Evolutionary conservation across 2,113 vertebrate species (phyloP).

Genomic region (Lepus europaeus): DNA sequence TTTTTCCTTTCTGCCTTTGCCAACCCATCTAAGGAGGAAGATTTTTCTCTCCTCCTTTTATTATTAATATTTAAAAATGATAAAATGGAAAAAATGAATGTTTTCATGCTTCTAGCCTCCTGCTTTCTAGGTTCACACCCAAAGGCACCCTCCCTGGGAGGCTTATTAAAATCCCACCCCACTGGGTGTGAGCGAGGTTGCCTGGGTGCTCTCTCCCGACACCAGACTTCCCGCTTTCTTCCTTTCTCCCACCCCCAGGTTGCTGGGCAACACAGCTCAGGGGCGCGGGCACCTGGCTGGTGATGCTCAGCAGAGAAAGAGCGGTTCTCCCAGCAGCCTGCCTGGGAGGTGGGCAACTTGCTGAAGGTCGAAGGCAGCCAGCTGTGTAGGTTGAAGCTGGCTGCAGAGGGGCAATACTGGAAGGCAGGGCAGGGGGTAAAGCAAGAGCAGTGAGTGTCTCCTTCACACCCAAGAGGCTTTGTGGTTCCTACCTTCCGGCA

Average conservation of each 20-base stretch:
- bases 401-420: not conserved
- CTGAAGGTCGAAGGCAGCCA: slow-evolving; percentile 29
- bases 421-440: not conserved
- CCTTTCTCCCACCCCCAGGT: not conserved
- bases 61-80: slow-evolving; percentile 60
- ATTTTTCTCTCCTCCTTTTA: not conserved
- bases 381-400: not conserved
- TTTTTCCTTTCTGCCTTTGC: slow-evolving; percentile 70
- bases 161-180: not conserved
- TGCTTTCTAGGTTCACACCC: slow-evolving; percentile 79
- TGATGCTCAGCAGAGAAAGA: not conserved
- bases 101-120: slow-evolving; percentile 37
- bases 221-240: not conserved
- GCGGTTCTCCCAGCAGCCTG: not conserved
- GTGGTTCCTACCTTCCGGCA: not conserved
- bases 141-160: slow-evolving; percentile 25
- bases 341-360: not conserved
- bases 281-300: not conserved
- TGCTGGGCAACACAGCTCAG: slow-evolving; percentile 28
- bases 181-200: not conserved
- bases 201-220: not conserved
- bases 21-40: slow-evolving; percentile 69
- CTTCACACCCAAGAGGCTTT: not conserved
- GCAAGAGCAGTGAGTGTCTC: not conserved
- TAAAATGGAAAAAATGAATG: slow-evolving; percentile 56